A percentile compares a stretch with the other conserved stretches of the same genome.
These are phyloP conservation scores for Nothobranchius kuhntae DNA, from an alignment of 2,113 vertebrate genomes.

Conservation along the genomic window DNA sequence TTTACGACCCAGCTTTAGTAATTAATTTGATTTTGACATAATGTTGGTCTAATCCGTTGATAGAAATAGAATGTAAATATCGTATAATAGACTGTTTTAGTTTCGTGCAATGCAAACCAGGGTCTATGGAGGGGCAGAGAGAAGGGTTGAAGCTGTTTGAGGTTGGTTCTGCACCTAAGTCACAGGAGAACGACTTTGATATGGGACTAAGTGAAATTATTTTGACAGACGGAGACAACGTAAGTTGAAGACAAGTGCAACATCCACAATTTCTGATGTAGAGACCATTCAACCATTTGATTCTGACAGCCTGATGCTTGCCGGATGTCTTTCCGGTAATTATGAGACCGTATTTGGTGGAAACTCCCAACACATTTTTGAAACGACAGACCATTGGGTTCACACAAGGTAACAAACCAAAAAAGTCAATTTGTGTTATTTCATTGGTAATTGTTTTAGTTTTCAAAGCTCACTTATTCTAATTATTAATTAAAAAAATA, in stretches of 20 bases:
- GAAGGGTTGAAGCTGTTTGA: conserved; percentile 4
- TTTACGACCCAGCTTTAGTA: too few relatives aligned
- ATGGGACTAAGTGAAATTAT: conserved; percentile 5
- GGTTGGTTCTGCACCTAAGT: conserved; percentile 35
- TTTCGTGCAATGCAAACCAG: conserved; percentile 50
- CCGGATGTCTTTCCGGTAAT: conserved; percentile 9
- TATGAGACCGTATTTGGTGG: conserved; percentile 13
- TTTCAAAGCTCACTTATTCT: too few relatives aligned
- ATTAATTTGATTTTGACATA: too few relatives aligned
- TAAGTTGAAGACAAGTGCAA: conserved; percentile 14
- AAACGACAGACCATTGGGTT: too few relatives aligned
- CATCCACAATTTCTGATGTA: conserved; percentile 3
- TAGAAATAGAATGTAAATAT: conserved; percentile 51
- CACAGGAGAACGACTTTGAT: conserved; percentile 33
- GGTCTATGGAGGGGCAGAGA: neutral
- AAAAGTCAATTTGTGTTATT: too few relatives aligned
- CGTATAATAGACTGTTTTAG: conserved; percentile 65
- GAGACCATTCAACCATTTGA: neutral
- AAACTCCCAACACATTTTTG: too few relatives aligned
- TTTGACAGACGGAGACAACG: conserved; percentile 8
- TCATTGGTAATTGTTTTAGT: too few relatives aligned
- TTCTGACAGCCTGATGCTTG: conserved; percentile 4
- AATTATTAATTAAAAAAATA: too few relatives aligned
- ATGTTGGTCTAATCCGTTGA: too few relatives aligned
- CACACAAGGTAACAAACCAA: too few relatives aligned